Base-by-base conservation (phyloP, 2,113 vertebrate genomes). In the Odobenus rosmarus region DNA sequence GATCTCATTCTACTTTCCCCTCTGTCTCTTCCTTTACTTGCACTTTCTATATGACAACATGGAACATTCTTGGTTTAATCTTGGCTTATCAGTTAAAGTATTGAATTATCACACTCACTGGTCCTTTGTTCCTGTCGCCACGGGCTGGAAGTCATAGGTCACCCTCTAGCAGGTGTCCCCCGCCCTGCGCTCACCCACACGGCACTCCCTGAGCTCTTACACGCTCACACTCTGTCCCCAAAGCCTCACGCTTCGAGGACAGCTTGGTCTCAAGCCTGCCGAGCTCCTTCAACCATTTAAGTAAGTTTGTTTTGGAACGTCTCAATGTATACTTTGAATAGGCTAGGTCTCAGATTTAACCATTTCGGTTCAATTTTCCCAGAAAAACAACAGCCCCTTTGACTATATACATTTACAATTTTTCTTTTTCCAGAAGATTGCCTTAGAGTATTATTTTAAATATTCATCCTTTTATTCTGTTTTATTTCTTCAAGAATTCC, bases 81-180 rank as follows among this genome's bases (percentile, higher is more conserved):
- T 28, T 24, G 46, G 59, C 33, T 64, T 61, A 33, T 4, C 26
- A 31, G 6, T 31, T 19, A 19, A 76, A 79, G 36, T 10, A 59
- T 19, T 31, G 55, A 28, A 3, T 59, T 46, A 16, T 53, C 12
- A 15, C 46, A 8, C 36, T 0, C 2, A 1, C 31, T 19, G 0
- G 23, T 39, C 8, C 11, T 76, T 5, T 64, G 53, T 11, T 53
- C 5, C 6, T 24, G 31, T 14, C 4, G 8, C 51, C n/a, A 1
- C 8, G 19, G 13, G 28, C 4, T 11, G 8, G 3, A 8, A 8
- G 31, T 19, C 5, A 46, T 46, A 46, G 7, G 14, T 2, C 1
- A 0, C 7, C 21, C 19, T 24, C 8, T 1, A 0, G 0, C 26
- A 4, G 0, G 0, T 11, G n/a, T n/a, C 11, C n/a, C 51, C 4